A percentile compares a stretch with the other conserved stretches of the same genome.
phyloP scores from a whole-genome alignment of 2,888 invertebrate species.

The Pristionchus mayeri region DNA sequence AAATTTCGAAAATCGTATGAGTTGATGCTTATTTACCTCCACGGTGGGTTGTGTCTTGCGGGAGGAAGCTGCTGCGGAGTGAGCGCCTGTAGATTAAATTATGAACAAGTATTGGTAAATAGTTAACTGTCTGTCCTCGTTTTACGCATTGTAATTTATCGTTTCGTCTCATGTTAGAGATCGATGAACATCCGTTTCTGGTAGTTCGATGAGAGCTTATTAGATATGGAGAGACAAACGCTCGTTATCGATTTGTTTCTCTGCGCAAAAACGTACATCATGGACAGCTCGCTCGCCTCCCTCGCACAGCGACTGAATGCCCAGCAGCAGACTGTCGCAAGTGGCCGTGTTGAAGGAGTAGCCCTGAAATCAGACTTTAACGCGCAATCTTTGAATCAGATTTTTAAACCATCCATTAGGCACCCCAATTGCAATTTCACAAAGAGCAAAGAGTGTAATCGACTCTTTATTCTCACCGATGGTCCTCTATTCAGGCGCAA shows the following conservation, averaged over 20 bases:
- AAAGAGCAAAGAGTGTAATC: too few species aligned
- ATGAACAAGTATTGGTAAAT: too few species aligned
- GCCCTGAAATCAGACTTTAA: constrained; percentile 77
- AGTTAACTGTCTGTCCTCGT: too few species aligned
- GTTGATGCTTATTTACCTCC: constrained; percentile 47
- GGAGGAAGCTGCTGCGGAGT: constrained; percentile 55
- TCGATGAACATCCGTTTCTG: too few species aligned
- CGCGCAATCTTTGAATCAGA: too few species aligned
- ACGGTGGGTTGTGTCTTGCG: constrained; percentile 55
- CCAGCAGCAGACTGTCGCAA: constrained; percentile 89
- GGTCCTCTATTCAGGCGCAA: constrained; percentile 70
- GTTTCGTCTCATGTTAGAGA: not conserved
- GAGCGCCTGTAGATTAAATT: not conserved
- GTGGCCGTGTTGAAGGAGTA: constrained; percentile 87
- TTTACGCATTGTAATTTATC: not conserved
- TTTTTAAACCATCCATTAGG: too few species aligned
- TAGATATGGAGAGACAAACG: too few species aligned
- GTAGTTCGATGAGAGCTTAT: too few species aligned
- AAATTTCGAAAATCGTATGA: too few species aligned
- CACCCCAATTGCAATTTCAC: too few species aligned
- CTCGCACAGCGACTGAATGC: constrained; percentile 79
- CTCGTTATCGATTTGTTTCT: too few species aligned
- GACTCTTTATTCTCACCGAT: too few species aligned
- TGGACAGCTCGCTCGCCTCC: constrained; percentile 67
- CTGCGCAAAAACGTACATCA: not conserved